Percentiles rank a stretch among this genome's conserved stretches.
Evolutionary conservation across 2,797 vertebrate species (phyloP).

Genomic region (Arrhamphus sclerolepis): DNA sequence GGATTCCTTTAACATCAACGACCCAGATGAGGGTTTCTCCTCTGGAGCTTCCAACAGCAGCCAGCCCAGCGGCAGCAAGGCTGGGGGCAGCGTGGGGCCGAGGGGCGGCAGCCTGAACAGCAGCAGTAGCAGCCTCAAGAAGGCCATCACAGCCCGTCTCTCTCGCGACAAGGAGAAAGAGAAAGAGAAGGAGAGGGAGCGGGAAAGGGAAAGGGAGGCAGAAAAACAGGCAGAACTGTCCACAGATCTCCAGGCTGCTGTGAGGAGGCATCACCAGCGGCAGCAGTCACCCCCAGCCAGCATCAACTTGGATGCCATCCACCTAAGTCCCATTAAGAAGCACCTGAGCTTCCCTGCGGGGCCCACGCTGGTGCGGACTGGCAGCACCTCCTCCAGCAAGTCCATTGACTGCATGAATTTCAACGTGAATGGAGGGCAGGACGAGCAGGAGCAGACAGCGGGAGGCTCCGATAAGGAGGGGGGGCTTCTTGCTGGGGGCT

Average conservation of each 20-base stretch:
- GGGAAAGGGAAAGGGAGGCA: conserved; percentile 61
- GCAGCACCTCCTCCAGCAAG: conserved; percentile 96
- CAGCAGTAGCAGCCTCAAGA: conserved; percentile 80
- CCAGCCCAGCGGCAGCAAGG: conserved; percentile 88
- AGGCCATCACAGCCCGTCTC: conserved; percentile 75
- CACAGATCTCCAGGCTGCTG: conserved; percentile 46
- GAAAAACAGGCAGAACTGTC: conserved; percentile 79
- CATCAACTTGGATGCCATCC: conserved; percentile 83
- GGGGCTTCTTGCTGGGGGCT: conserved; percentile 73
- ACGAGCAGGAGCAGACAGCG: conserved; percentile 42
- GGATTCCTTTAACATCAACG: conserved; percentile 91
- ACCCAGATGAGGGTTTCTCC: conserved; percentile 98
- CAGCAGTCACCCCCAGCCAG: conserved; percentile 77
- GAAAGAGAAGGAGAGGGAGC: conserved; percentile 57
- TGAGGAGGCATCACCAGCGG: conserved; percentile 77
- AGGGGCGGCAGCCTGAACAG: conserved; percentile 80
- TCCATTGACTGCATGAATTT: conserved; percentile 95
- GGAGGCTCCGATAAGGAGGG: conserved; percentile 58
- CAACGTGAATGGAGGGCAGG: conserved; percentile 75
- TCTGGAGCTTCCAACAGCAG: conserved; percentile 97
- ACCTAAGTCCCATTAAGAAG: conserved; percentile 92
- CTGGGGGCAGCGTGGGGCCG: conserved; percentile 66
- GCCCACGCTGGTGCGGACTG: conserved; percentile 87
- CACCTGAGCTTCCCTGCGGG: conserved; percentile 91
- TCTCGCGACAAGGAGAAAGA: conserved; percentile 78